These are phyloP conservation scores for Planococcus citri DNA, from an alignment of 1,140 invertebrate species.

Conservation along the genomic window DNA sequence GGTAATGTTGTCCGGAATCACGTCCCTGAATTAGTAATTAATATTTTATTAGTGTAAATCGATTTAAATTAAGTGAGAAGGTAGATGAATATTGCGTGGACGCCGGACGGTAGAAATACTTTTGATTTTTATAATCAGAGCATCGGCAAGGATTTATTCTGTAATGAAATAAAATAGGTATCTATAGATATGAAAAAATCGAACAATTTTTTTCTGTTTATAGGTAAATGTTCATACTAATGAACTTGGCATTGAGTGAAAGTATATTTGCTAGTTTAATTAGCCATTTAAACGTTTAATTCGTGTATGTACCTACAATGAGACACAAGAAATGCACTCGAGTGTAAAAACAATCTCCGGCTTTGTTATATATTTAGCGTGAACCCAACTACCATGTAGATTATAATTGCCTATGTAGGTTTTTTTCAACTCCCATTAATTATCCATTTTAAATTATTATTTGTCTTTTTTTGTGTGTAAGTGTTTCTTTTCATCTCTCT, in stretches of 20 bases:
- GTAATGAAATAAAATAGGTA: no score
- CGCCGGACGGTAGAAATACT: no score
- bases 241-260: slow-evolving; percentile 6
- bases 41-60: no score
- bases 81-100: no score
- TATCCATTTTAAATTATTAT: not conserved
- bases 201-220: not conserved
- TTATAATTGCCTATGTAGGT: not conserved
- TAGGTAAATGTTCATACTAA: not conserved
- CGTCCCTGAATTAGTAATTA: no score
- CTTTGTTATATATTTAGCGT: not conserved
- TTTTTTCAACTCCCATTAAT: not conserved
- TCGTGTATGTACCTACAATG: not conserved
- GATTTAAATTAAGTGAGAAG: no score
- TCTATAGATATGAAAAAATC: no score
- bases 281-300: slow-evolving; percentile 4
- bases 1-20: not conserved
- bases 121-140: no score
- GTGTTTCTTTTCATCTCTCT: no score
- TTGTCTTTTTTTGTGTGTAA: not conserved
- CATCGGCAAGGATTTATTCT: no score
- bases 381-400: not conserved
- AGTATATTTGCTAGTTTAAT: not conserved
- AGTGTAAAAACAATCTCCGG: not conserved
- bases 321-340: not conserved